Base-by-base conservation (phyloP, 2,888 invertebrate genomes). In the Dinocampus coccinellae region DNA sequence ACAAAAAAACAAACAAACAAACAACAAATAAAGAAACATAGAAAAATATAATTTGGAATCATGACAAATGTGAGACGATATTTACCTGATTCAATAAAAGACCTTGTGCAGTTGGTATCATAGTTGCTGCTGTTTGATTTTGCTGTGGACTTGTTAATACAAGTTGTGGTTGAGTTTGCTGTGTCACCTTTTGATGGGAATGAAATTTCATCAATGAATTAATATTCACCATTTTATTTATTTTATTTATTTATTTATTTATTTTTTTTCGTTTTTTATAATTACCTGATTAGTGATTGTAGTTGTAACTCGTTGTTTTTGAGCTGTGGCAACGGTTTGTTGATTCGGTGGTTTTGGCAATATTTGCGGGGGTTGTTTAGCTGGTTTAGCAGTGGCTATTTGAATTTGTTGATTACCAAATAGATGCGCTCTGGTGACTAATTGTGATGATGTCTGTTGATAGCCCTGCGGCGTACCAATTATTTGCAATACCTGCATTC, bases 331-430 rank as follows among this genome's bases (percentile, higher is more conserved):
- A 57, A 79, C 79, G 11, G 81, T 75, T 75, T 85, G 86, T 57
- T 87, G 87, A 79, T 85, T 85, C n/a, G 88, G 84, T 57, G 91
- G 91, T 85, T 92, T 92, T 47, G 91, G 92, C 82, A 91, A 88
- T 80, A 91, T 91, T 84, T 91, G 91, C 39, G 91, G 91, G 2
- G 91, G 91, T 73, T 89, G 89, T 82, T 89, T 89, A 57, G 87
- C 83, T 33, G 88, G 83, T 72, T 88, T 88, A 13, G 82, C 78
- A 22, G 84, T 80, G 16, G 85, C 83, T 57, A 87, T 87, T 81
- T 87, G 87, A 71, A 87, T 87, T 81, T 86, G 87, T 70, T 87
- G 88, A 79, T 87, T 87, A 57, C 87, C 87, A 79, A 87, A 85
- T 7, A 87, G 76, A 73, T 86, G 87, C 3, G 87, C 84, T 26